Percentiles rank a stretch among this genome's conserved stretches.
Conservation (phyloP, 2,797 vertebrate genomes). For the Masticophis lateralis region DNA sequence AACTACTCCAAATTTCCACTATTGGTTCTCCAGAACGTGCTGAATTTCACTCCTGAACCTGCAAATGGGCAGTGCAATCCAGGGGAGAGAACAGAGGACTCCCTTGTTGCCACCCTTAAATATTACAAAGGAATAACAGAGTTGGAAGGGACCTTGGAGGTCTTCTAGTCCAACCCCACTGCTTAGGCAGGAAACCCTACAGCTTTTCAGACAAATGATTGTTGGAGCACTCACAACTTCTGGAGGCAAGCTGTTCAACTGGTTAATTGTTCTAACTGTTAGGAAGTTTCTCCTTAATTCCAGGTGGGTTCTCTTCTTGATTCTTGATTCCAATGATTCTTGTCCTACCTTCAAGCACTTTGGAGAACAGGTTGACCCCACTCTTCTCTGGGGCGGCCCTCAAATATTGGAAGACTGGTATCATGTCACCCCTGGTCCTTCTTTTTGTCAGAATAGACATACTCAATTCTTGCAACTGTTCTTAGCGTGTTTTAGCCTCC, state of each 20-base stretch:
- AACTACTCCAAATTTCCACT: no score
- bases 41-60: neutral
- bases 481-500: neutral
- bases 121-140: neutral
- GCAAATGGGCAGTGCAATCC: neutral
- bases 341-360: neutral
- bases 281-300: neutral
- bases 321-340: neutral
- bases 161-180: neutral
- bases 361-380: neutral
- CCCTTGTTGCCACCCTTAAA: neutral
- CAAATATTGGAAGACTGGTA: neutral
- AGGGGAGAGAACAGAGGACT: neutral
- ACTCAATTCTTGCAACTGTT: neutral
- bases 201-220: neutral
- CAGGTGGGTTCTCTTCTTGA: neutral
- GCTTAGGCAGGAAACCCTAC: neutral
- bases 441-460: neutral
- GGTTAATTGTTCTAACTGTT: neutral
- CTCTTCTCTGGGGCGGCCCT: neutral
- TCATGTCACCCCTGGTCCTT: neutral
- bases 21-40: no score
- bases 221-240: neutral
- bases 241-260: neutral
- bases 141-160: neutral